These are phyloP conservation scores for Cephus pulcher DNA, from an alignment of 2,888 invertebrate species.

Conservation along the genomic window DNA sequence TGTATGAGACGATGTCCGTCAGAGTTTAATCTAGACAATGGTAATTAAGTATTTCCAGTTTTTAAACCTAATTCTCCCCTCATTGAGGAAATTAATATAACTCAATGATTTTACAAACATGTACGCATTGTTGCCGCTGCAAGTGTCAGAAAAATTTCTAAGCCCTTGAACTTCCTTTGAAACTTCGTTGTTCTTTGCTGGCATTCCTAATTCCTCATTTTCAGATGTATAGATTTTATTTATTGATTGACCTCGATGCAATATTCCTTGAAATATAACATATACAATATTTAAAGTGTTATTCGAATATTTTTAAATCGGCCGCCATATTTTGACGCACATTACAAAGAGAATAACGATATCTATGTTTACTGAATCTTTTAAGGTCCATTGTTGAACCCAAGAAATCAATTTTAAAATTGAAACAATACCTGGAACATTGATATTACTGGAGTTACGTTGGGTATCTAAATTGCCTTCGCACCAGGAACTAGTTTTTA, in stretches of 20 bases:
- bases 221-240: neutral
- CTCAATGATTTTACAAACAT: slow-evolving; percentile 1
- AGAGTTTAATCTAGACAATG: slow-evolving; percentile 14
- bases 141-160: neutral
- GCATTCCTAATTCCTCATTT: neutral
- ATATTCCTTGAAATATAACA: neutral
- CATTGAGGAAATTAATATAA: neutral
- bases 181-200: neutral
- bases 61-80: neutral
- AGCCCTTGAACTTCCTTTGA: neutral
- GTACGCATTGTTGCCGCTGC: slow-evolving; percentile 12
- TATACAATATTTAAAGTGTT: neutral
- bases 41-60: neutral
- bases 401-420: neutral
- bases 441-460: neutral
- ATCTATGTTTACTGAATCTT: neutral
- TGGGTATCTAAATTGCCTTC: slow-evolving; percentile 9
- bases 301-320: neutral
- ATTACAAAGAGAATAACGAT: neutral
- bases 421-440: slow-evolving; percentile 6
- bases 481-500: slow-evolving; percentile 16
- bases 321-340: neutral
- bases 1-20: slow-evolving; percentile 52
- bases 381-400: neutral
- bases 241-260: neutral